Base-by-base conservation (phyloP, 2,113 vertebrate genomes). In the Cercopithecus mona region DNA sequence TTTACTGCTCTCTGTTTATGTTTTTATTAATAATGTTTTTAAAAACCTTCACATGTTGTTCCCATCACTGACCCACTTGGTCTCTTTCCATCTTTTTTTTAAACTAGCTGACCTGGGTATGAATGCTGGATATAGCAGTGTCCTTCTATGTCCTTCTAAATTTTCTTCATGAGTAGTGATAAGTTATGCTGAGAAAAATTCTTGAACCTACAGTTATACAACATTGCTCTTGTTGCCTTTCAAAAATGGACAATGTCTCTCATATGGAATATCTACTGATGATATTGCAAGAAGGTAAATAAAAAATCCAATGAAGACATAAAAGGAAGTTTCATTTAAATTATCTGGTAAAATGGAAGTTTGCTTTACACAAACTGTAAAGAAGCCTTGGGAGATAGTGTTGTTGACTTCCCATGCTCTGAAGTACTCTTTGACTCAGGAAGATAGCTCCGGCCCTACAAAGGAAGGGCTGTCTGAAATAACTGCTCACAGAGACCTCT, bases 271-370 rank as follows among this genome's bases (percentile, higher is more conserved):
- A 92, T 43, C 25, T 87, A 3, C 45, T 95, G 16, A 64, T 92
- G 40, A 80, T 66, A 25, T 55, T 84, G 6, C 18, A 66, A 85
- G 52, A 66, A 18, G 48, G 25, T 90, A 9, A 86, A 88, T 32
- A 68, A 94, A 78, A 83, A 57, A 89, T 68, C 6, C 45, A 96
- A 25, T 20, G 10, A 87, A 80, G 73, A 88, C 75, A 59, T 88
- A 40, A 96, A 89, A 84, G 70, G 92, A 97, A 90, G 38, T 96
- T 88, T 48, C 76, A 91, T 91, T 93, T 75, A 72, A 95, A 95
- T 23, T 59, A 73, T n/a, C 38, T 76, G 83, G 40, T 70, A 79
- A 82, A 96, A 97, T 89, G 64, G 52, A 94, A 96, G 86, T 93
- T 92, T 38, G 76, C 52, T 70, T 95, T 66, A 43, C 2, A 14